Conservation (phyloP, 2,797 vertebrate genomes). For the Strix occidentalis region DNA sequence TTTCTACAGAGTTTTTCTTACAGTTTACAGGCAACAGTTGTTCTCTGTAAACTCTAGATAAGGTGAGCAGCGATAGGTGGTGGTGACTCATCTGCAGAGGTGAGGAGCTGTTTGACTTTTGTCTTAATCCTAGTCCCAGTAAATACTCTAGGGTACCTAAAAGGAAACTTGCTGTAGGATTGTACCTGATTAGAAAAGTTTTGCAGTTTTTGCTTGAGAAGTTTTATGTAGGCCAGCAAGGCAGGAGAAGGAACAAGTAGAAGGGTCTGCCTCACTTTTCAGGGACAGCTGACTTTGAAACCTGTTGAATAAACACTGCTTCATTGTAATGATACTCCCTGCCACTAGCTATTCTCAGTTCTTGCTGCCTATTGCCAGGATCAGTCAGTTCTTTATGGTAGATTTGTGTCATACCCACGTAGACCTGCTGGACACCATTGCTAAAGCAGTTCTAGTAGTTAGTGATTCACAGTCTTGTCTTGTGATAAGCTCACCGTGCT, state of each 20-base stretch:
- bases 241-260: not conserved
- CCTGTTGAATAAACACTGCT: not conserved
- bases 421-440: not conserved
- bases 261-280: not conserved
- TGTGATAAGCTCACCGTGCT: not conserved
- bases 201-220: not conserved
- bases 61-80: not conserved
- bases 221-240: not conserved
- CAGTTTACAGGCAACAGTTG: not conserved
- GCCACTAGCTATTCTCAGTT: not conserved
- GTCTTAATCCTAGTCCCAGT: not conserved
- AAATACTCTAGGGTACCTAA: not conserved
- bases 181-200: not conserved
- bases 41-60: not conserved
- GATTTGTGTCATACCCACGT: not conserved
- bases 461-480: not conserved
- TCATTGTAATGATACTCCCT: not conserved
- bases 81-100: not conserved
- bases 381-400: not conserved
- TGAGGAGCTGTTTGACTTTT: not conserved
- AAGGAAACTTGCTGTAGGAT: not conserved
- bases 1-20: not conserved
- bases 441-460: not conserved
- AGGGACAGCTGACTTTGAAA: not conserved
- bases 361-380: not conserved